Evolutionary conservation across 1,140 invertebrate genomes (phyloP).

Genomic region (Aculops lycopersici): DNA sequence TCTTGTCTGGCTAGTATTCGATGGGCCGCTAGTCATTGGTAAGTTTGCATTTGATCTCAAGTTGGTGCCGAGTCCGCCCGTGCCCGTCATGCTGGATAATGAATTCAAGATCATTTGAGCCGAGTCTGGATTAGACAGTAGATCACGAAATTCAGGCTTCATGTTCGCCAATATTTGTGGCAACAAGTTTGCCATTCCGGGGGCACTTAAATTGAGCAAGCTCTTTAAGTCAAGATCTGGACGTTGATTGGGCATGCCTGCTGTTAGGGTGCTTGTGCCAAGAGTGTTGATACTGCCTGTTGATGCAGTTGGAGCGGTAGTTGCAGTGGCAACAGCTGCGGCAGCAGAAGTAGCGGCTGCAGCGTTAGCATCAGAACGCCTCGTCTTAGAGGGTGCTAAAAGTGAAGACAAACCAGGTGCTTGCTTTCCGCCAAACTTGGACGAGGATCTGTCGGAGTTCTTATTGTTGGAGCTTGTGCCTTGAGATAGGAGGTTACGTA

Average conservation of each 20-base stretch:
- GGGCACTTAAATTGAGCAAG: too few species aligned
- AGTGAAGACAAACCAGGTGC: constrained; percentile 4
- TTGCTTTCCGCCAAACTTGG: constrained; percentile 2
- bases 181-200: too few species aligned
- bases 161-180: not conserved
- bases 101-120: too few species aligned
- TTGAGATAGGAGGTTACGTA: not conserved
- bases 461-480: not conserved
- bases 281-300: too few species aligned
- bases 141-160: not conserved
- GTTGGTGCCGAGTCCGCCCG: too few species aligned
- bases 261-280: too few species aligned
- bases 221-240: too few species aligned
- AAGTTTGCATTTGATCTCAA: too few species aligned
- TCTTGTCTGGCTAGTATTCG: not conserved
- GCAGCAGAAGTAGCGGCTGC: constrained; percentile 1
- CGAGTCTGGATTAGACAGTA: too few species aligned
- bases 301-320: not conserved
- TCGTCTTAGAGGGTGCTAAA: not conserved
- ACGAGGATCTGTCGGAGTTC: constrained; percentile 4
- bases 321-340: not conserved
- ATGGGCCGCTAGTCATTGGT: too few species aligned
- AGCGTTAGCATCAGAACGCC: not conserved
- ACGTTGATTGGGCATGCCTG: too few species aligned
- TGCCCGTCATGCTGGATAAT: too few species aligned